A percentile compares a stretch with the other conserved stretches of the same genome.
These are phyloP conservation scores for Pampusana beccarii DNA, from an alignment of 2,113 vertebrate species.

Conservation along the genomic window DNA sequence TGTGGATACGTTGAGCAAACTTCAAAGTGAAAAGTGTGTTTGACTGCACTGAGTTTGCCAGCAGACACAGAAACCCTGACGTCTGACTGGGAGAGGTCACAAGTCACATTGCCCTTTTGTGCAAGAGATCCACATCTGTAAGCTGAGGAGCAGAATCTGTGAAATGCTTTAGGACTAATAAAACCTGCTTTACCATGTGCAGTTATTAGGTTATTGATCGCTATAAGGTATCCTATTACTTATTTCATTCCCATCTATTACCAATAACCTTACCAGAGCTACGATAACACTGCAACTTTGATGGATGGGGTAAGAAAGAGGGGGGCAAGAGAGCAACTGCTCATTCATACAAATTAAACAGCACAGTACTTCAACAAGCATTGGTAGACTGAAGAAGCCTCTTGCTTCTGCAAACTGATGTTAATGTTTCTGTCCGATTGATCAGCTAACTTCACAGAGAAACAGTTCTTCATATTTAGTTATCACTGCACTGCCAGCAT, in stretches of 20 bases:
- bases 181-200: background rate
- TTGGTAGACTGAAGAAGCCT: background rate
- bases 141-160: background rate
- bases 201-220: background rate
- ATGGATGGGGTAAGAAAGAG: background rate
- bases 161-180: background rate
- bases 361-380: background rate
- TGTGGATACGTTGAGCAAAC: background rate
- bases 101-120: background rate
- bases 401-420: background rate
- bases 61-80: background rate
- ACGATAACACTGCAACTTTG: background rate
- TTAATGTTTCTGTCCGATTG: background rate
- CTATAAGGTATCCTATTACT: background rate
- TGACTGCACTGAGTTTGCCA: background rate
- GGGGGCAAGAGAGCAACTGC: background rate
- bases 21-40: background rate
- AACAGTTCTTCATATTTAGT: background rate
- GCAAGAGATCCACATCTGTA: background rate
- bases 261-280: background rate
- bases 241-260: background rate
- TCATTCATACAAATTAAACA: background rate
- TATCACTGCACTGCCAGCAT: background rate
- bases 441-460: background rate
- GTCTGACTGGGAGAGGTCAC: background rate